Evolutionary conservation across 2,113 vertebrate genomes (phyloP), one percentile per base, ranked within the genome.

Genomic region (Zingel zingel): DNA sequence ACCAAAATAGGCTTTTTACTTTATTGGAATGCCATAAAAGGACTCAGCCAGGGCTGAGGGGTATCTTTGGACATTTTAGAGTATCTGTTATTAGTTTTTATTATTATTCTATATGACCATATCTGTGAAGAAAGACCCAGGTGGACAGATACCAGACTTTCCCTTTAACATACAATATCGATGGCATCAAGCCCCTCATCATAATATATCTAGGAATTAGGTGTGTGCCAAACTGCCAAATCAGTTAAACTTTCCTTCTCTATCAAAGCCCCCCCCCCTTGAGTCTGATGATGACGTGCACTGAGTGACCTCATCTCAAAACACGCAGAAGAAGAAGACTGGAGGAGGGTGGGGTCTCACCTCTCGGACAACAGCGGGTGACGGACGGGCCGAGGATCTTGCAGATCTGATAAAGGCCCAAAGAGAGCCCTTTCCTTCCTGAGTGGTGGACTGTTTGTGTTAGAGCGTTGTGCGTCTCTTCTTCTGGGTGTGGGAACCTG

Each of bases 381-480:
- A 79, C n/a, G 50, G 82, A 71, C 79, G n/a, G 67, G 36, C 57
- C 14, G 67, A 80, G 86, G 79, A 73, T 54, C 85, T 56, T n/a
- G 48, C 53, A 74, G 84, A 90, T 91, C 91, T 76, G 88, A 93
- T 89, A 88, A 89, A 87, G 87, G 57, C 70, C 80, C 74, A 58
- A 85, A 77, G 75, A 91, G 86, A 90, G 91, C 79, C 81, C 80
- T 92, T 94, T 93, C 93, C 93, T 94, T 94, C 93, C 92, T 94
- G 92, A 92, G 85, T 13, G 79, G 21, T 14, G 59, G 70, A 88
- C 86, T 94, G 93, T 94, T 94, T 94, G 90, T 91, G 74, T 93
- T 93, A 86, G 36, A 82, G 86, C 0, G 15, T 80, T 89, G 21
- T 84, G 88, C 39, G 73, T 80, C 93, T 91, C 92, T 92, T 91